These are phyloP conservation scores for Cephus runcator DNA, from an alignment of 2,888 invertebrate genomes.

Conservation along the genomic window DNA sequence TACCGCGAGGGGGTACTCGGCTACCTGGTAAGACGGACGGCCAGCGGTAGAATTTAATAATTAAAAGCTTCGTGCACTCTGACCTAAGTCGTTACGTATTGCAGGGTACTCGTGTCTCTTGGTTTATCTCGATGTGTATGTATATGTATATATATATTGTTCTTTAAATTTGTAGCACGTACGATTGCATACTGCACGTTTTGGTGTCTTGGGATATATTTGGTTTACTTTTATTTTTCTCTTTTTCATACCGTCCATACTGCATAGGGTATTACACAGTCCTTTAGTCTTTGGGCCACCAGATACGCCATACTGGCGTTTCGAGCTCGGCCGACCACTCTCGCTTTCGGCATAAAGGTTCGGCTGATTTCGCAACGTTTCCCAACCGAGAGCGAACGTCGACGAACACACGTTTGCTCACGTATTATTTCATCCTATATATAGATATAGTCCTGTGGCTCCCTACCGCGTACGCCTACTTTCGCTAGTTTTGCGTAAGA, in stretches of 20 bases:
- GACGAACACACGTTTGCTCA: conserved; percentile 28
- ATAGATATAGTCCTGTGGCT: conserved; percentile 25
- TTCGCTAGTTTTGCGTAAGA: conserved; percentile 64
- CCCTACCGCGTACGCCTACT: conserved; percentile 47
- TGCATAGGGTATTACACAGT: neutral
- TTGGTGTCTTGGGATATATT: neutral
- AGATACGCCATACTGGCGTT: neutral
- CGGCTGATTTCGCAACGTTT: conserved; percentile 53
- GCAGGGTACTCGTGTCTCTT: neutral
- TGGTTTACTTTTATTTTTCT: neutral
- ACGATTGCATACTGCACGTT: neutral
- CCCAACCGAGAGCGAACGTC: conserved; percentile 38
- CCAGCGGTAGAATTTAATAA: neutral
- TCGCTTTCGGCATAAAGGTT: conserved; percentile 35
- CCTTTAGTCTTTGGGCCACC: neutral
- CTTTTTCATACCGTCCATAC: neutral
- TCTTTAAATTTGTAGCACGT: neutral
- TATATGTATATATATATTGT: neutral
- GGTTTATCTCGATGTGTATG: neutral
- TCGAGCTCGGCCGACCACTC: conserved; percentile 18
- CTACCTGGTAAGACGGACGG: neutral
- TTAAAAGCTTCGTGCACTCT: neutral
- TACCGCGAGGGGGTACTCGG: neutral
- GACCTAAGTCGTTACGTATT: neutral
- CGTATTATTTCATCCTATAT: conserved; percentile 46